A percentile compares a stretch with the other conserved stretches of the same genome.
Conservation (phyloP, 1,140 invertebrate genomes). For the Scaptomyza montana region DNA sequence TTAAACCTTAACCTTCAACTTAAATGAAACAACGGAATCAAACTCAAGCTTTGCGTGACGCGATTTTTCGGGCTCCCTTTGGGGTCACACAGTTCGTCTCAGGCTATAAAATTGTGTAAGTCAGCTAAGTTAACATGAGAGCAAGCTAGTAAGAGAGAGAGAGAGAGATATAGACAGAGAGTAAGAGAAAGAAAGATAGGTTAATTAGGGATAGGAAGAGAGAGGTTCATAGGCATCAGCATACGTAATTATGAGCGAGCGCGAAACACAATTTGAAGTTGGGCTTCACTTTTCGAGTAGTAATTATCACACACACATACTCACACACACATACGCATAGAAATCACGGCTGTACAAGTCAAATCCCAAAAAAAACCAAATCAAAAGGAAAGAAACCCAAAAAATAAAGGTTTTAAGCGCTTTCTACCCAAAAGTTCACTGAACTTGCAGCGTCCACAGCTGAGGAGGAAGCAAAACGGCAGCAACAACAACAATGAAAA, state of each 20-base stretch:
- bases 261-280: neutral
- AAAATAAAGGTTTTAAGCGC: constrained; percentile 55
- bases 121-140: constrained; percentile 17
- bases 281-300: constrained; percentile 14
- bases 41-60: constrained; percentile 25
- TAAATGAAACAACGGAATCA: neutral
- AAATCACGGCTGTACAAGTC: constrained; percentile 46
- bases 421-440: constrained; percentile 57
- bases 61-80: constrained; percentile 9
- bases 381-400: constrained; percentile 30
- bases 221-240: neutral
- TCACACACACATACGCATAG: constrained; percentile 7
- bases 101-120: constrained; percentile 24
- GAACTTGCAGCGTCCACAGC: constrained; percentile 69
- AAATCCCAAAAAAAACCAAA: constrained; percentile 32
- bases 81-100: constrained; percentile 21
- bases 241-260: neutral
- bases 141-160: neutral
- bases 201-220: neutral
- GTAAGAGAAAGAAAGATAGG: neutral
- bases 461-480: constrained; percentile 38
- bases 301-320: constrained; percentile 31
- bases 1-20: constrained; percentile 13
- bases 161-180: neutral
- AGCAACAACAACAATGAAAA: constrained; percentile 26